Base-by-base conservation (phyloP, 2,113 vertebrate genomes). In the Hippocampus barbouri region DNA sequence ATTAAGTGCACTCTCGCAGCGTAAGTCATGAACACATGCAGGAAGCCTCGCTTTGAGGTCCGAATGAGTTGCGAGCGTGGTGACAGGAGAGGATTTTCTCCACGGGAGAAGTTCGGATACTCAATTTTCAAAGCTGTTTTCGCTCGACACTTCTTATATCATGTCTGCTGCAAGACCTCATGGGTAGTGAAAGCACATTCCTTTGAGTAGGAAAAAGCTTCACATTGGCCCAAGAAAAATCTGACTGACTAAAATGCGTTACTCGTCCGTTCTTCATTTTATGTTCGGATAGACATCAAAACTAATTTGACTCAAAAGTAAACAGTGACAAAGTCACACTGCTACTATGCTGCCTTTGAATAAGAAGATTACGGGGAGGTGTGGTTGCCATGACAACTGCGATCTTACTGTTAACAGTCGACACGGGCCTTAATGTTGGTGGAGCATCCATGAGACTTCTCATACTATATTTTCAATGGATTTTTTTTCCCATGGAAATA, bases 31-130 rank as follows among this genome's bases (percentile, higher is more conserved):
- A 78, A 65, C 60, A 21, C 51, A 38, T 76, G 53, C 43, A 59
- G 61, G 30, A 79, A 18, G 16, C 30, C 21, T 67, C 43, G 4
- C 21, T n/a, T 51, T 30, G 25, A 68, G 38, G 27, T n/a, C 66
- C 51, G 30, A 25, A 23, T 68, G 70, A 80, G 23, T 54, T 66
- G 71, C 66, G 64, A 53, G 43, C 67, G 11, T 8, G 41, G 34
- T 53, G 68, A 53, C 49, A 73, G 63, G 41, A 66, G 47, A 60
- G 4, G 25, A 16, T 30, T 6, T 23, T 25, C 34, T 53, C 49
- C 18, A 7, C 6, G 49, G 23, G 43, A 66, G 38, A 14, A 78
- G 45, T 43, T 73, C 59, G 56, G 21, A 66, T 27, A 9, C 23
- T 53, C 66, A 27, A 60, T 60, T 60, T 38, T 60, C 57, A 51